A percentile compares a stretch with the other conserved stretches of the same genome.
phyloP scores from a whole-genome alignment of 2,113 vertebrate species.

The Thermophis baileyi region DNA sequence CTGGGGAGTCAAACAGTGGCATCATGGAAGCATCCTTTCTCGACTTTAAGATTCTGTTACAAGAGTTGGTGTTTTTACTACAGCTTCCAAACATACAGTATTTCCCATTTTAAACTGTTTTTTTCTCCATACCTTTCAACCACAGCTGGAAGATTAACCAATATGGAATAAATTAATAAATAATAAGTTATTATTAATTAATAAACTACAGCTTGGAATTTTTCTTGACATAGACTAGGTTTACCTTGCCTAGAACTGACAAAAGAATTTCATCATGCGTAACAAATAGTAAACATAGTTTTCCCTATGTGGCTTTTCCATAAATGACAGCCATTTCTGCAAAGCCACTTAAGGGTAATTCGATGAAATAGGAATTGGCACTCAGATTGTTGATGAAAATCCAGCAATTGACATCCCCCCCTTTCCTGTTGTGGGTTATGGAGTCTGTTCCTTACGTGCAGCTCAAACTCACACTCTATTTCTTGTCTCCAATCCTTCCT shows the following conservation, averaged over 20 bases:
- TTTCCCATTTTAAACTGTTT: neutral
- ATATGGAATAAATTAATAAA: neutral
- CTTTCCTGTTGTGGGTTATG: neutral
- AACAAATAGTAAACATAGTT: neutral
- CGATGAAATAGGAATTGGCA: neutral
- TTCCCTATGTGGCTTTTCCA: neutral
- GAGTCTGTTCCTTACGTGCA: neutral
- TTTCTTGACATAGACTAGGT: neutral
- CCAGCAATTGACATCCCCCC: neutral
- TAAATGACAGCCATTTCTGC: neutral
- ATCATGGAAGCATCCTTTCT: neutral
- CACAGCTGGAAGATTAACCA: neutral
- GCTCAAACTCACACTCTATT: neutral
- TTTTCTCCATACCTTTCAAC: neutral
- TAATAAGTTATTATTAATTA: neutral
- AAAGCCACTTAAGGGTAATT: neutral
- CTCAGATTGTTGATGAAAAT: neutral
- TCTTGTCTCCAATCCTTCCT: neutral
- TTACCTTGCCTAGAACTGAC: neutral
- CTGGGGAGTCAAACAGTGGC: neutral
- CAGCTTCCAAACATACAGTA: neutral
- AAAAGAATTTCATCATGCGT: neutral
- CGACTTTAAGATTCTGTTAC: neutral
- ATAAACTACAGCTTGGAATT: neutral
- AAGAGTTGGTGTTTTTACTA: neutral